Percentiles rank a stretch among this genome's conserved stretches.
Conservation (phyloP, 2,888 invertebrate species). For the Drosophila antonietae region DNA sequence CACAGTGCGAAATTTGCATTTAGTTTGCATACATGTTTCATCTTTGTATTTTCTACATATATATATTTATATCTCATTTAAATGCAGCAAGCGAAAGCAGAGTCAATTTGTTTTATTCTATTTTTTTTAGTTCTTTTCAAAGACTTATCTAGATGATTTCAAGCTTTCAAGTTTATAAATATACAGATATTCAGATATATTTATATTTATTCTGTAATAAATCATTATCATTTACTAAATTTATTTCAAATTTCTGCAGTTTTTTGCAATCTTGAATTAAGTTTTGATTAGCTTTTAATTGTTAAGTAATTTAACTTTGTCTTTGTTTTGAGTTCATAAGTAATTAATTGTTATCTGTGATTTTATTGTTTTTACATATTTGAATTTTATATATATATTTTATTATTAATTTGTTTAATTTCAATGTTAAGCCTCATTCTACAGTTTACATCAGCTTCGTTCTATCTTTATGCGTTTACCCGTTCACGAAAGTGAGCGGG, state of each 20-base stretch:
- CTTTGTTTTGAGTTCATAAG: neutral
- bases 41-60: neutral
- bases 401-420: neutral
- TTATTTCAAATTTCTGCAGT: neutral
- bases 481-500: neutral
- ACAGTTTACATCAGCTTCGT: neutral
- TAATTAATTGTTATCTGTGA: neutral
- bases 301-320: too few species aligned
- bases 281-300: neutral
- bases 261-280: neutral
- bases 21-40: neutral
- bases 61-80: neutral
- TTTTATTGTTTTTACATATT: slow-evolving; percentile 4
- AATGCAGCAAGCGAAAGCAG: slow-evolving; percentile 17
- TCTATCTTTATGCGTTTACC: neutral
- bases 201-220: neutral
- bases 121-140: neutral
- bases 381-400: too few species aligned
- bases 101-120: neutral
- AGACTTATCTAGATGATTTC: neutral
- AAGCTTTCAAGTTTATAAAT: neutral
- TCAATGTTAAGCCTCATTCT: neutral
- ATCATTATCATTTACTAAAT: neutral
- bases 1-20: slow-evolving; percentile 7
- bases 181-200: neutral